Evolutionary conservation across 1,140 invertebrate species (phyloP).

Genomic region (Pseudomyrmex sp.): DNA sequence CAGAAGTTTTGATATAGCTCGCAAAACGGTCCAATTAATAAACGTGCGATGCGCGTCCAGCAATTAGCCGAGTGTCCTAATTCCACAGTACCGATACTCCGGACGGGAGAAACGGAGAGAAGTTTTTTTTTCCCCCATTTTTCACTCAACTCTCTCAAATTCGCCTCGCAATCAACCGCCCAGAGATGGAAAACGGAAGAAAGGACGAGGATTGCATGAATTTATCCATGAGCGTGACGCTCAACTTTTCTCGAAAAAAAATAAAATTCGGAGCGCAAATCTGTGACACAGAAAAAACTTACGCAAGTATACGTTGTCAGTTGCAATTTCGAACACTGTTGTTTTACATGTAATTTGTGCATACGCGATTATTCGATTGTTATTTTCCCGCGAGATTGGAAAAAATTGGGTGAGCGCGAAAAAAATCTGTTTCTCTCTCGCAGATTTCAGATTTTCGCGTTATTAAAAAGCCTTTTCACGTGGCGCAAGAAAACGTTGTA

Average conservation of each 20-base stretch:
- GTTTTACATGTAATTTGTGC: too few relatives aligned
- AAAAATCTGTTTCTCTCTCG: not conserved
- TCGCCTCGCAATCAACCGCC: too few relatives aligned
- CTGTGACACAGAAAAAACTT: too few relatives aligned
- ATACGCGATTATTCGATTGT: too few relatives aligned
- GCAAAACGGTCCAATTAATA: slow-evolving; percentile 18
- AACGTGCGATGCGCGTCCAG: not conserved
- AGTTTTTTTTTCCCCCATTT: not conserved
- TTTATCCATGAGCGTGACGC: too few relatives aligned
- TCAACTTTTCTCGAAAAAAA: too few relatives aligned
- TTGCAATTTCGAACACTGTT: not conserved
- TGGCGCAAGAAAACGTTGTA: slow-evolving; percentile 1
- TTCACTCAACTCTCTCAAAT: not conserved
- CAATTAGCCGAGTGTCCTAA: slow-evolving; percentile 1
- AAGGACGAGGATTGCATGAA: not conserved
- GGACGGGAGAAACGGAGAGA: not conserved
- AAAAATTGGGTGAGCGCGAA: too few relatives aligned
- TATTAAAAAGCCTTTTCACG: not conserved
- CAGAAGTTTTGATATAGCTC: slow-evolving; percentile 18
- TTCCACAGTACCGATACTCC: not conserved
- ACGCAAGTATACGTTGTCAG: too few relatives aligned
- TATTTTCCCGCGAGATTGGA: too few relatives aligned
- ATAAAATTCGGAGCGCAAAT: too few relatives aligned
- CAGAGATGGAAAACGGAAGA: too few relatives aligned
- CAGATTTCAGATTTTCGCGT: not conserved